Percentiles rank a stretch among this genome's conserved stretches.
These are phyloP conservation scores for Hemibagrus guttatus DNA, from an alignment of 2,797 vertebrate genomes.

Conservation along the genomic window DNA sequence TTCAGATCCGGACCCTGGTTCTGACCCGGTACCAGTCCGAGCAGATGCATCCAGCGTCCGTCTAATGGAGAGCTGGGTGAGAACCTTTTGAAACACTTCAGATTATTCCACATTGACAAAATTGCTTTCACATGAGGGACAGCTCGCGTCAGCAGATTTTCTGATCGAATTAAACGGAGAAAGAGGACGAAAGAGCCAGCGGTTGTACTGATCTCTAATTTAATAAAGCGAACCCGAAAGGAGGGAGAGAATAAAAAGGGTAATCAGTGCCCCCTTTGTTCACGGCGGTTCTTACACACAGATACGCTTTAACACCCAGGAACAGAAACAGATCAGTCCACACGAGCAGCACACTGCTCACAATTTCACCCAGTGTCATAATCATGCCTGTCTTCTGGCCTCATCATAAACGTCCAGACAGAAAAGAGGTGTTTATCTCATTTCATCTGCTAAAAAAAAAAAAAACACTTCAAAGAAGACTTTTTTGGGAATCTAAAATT, in stretches of 20 bases:
- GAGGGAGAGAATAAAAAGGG: conserved; percentile 33
- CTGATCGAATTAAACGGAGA: conserved; percentile 86
- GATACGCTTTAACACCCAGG: conserved; percentile 48
- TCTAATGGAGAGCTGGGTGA: conserved; percentile 24
- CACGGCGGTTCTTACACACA: conserved; percentile 49
- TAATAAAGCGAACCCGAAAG: conserved; percentile 75
- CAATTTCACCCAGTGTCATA: background rate
- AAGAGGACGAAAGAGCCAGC: conserved; percentile 55
- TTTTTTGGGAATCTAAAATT: background rate
- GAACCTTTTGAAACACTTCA: conserved; percentile 51
- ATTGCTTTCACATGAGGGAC: conserved; percentile 90
- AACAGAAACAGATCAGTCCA: conserved; percentile 8
- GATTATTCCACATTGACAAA: conserved; percentile 74
- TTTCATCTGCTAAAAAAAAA: conserved; percentile 29
- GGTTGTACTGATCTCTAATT: conserved; percentile 84
- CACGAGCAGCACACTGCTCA: background rate
- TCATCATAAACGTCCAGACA: background rate
- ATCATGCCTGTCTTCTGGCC: background rate
- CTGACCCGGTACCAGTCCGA: background rate
- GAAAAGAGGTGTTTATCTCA: conserved; percentile 19
- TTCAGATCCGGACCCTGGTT: background rate
- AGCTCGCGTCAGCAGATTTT: conserved; percentile 83
- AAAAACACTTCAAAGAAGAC: background rate
- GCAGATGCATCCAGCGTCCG: background rate
- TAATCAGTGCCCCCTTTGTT: conserved; percentile 45